These are phyloP conservation scores for Clepsis dumicolana DNA, from an alignment of 2,888 invertebrate genomes.

Conservation along the genomic window DNA sequence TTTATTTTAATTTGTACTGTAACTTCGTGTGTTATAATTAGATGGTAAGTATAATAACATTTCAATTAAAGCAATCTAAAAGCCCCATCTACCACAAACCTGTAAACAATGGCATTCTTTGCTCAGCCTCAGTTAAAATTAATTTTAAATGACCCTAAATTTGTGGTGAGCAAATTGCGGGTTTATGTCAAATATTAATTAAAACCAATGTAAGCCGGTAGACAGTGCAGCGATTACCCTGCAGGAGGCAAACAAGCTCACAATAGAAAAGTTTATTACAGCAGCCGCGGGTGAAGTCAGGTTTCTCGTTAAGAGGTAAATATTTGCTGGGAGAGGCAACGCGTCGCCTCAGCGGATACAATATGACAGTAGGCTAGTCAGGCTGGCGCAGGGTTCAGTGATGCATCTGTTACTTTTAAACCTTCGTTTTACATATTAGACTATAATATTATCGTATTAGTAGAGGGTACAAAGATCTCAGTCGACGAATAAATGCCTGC, in stretches of 20 bases:
- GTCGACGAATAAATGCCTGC: too few species aligned
- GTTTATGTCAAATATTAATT: conserved; percentile 57
- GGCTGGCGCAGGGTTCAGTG: neutral
- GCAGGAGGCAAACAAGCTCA: conserved; percentile 59
- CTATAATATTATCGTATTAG: too few species aligned
- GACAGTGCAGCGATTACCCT: conserved; percentile 58
- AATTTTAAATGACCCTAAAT: conserved; percentile 12
- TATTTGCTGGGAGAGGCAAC: conserved; percentile 74
- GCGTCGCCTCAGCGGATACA: conserved; percentile 54
- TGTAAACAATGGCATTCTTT: conserved; percentile 2
- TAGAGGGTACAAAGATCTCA: too few species aligned
- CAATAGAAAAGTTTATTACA: conserved; percentile 82
- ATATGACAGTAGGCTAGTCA: conserved; percentile 12
- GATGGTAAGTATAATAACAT: neutral
- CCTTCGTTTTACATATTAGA: too few species aligned
- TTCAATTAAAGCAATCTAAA: neutral
- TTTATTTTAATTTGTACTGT: neutral
- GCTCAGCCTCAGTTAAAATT: conserved; percentile 13
- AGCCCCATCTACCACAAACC: neutral
- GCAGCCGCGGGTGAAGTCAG: conserved; percentile 76
- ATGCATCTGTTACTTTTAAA: too few species aligned
- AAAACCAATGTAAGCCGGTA: conserved; percentile 58
- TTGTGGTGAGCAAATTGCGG: conserved; percentile 13
- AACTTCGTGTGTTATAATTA: neutral
- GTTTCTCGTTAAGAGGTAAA: conserved; percentile 81